Evolutionary conservation across 2,888 invertebrate species (phyloP).

Genomic region (Autographa pulchrina): DNA sequence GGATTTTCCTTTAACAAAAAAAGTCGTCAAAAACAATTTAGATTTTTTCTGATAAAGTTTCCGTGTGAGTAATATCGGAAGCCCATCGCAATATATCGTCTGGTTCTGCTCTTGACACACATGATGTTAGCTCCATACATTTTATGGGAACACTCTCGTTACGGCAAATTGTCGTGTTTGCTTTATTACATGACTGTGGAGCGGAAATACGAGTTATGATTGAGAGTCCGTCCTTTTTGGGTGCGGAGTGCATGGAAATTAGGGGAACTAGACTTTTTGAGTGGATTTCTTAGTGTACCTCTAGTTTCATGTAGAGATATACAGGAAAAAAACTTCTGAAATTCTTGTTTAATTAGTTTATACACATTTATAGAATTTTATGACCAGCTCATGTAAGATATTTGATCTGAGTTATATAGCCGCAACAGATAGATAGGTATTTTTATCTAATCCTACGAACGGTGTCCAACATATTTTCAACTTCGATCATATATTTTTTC

Average conservation of each 20-base stretch:
- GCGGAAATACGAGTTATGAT: constrained; percentile 6
- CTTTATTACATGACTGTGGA: constrained; percentile 39
- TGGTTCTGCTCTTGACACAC: constrained; percentile 47
- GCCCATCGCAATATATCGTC: constrained; percentile 41
- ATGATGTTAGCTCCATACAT: constrained; percentile 44
- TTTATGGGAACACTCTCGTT: constrained; percentile 52
- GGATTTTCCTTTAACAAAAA: background rate
- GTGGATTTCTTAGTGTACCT: background rate
- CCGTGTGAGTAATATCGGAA: constrained; percentile 37
- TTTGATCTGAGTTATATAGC: too few species aligned
- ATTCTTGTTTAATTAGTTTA: too few species aligned
- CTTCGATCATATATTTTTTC: too few species aligned
- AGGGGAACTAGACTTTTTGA: background rate
- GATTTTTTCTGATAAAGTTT: constrained; percentile 38
- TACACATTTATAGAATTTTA: too few species aligned
- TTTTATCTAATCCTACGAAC: too few species aligned
- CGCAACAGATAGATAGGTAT: too few species aligned
- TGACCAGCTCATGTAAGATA: too few species aligned
- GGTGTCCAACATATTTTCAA: too few species aligned
- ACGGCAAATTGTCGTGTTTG: constrained; percentile 53
- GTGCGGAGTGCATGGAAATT: background rate
- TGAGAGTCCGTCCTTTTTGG: background rate
- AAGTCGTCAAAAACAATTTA: constrained; percentile 13
- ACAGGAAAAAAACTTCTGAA: too few species aligned
- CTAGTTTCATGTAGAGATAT: too few species aligned